Conservation (phyloP, 2,797 vertebrate genomes). For the Syngnathus rostellatus region DNA sequence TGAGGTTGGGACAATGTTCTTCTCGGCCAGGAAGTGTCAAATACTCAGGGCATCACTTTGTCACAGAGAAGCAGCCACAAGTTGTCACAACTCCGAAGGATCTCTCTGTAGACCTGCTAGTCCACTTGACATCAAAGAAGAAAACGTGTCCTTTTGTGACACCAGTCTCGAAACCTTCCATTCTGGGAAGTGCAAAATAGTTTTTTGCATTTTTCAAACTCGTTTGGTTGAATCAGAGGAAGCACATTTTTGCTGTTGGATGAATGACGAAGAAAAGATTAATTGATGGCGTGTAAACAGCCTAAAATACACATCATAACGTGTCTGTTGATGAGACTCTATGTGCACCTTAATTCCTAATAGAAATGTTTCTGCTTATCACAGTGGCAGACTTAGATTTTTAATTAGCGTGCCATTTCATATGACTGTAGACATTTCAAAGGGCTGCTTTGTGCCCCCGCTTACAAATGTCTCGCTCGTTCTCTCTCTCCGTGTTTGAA, state of each 20-base stretch:
- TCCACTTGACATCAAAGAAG: too few relatives aligned
- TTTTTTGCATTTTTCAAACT: conserved; percentile 70
- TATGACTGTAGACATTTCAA: conserved; percentile 90
- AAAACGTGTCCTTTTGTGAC: too few relatives aligned
- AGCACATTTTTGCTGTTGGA: conserved; percentile 60
- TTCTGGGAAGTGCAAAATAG: conserved; percentile 69
- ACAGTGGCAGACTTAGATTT: conserved; percentile 80
- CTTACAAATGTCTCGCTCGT: conserved; percentile 22
- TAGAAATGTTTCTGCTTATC: conserved; percentile 76
- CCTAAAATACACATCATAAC: conserved; percentile 64
- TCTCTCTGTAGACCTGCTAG: too few relatives aligned
- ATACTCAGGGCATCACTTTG: not conserved
- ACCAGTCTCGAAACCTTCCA: conserved; percentile 9
- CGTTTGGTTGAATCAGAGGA: conserved; percentile 67
- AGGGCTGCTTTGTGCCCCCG: conserved; percentile 84
- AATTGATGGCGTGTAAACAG: conserved; percentile 66
- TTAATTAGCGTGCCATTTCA: conserved; percentile 87
- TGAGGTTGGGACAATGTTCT: not conserved
- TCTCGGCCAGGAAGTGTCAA: not conserved
- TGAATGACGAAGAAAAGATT: conserved; percentile 63
- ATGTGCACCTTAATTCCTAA: conserved; percentile 58
- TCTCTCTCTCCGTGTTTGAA: conserved; percentile 76
- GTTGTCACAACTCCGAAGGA: too few relatives aligned
- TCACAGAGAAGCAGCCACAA: not conserved
- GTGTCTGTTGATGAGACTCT: conserved; percentile 62